Evolutionary conservation across 1,140 invertebrate species (phyloP).

Genomic region (Panagrolaimus sp.): DNA sequence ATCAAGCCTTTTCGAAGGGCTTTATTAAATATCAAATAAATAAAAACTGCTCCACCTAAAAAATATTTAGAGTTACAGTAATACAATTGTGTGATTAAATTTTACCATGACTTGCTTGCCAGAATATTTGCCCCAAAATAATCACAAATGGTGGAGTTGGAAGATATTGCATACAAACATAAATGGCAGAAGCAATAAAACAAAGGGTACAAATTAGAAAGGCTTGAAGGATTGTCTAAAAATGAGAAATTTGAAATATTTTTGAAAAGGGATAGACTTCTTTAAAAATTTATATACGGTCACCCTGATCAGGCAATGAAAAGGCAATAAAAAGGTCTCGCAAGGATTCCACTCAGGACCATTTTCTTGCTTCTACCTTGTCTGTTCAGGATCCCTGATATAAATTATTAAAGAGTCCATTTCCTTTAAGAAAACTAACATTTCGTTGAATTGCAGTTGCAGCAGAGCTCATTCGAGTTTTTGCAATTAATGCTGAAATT

Average conservation of each 20-base stretch:
- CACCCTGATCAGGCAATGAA: slow-evolving; percentile 21
- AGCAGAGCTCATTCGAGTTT: too few relatives aligned
- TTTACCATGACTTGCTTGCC: slow-evolving; percentile 20
- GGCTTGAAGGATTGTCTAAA: slow-evolving; percentile 29
- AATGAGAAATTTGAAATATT: too few relatives aligned
- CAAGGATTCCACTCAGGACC: too few relatives aligned
- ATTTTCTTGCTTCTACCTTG: too few relatives aligned
- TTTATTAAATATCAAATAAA: slow-evolving; percentile 11
- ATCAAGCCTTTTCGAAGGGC: neutral
- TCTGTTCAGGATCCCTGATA: too few relatives aligned
- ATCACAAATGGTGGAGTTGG: slow-evolving; percentile 18
- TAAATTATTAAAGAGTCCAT: too few relatives aligned
- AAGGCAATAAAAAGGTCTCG: too few relatives aligned
- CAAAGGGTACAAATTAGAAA: slow-evolving; percentile 28
- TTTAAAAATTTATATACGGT: slow-evolving; percentile 17
- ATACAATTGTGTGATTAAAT: too few relatives aligned
- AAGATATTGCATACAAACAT: slow-evolving; percentile 34
- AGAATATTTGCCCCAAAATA: slow-evolving; percentile 21
- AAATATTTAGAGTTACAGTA: too few relatives aligned
- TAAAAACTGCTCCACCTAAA: neutral
- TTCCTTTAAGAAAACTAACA: too few relatives aligned
- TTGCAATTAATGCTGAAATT: too few relatives aligned
- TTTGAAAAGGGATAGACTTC: neutral
- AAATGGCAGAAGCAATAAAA: slow-evolving; percentile 23
- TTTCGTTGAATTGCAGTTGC: too few relatives aligned